Base-by-base conservation (phyloP, 2,113 vertebrate genomes). In the Caranx ignobilis region DNA sequence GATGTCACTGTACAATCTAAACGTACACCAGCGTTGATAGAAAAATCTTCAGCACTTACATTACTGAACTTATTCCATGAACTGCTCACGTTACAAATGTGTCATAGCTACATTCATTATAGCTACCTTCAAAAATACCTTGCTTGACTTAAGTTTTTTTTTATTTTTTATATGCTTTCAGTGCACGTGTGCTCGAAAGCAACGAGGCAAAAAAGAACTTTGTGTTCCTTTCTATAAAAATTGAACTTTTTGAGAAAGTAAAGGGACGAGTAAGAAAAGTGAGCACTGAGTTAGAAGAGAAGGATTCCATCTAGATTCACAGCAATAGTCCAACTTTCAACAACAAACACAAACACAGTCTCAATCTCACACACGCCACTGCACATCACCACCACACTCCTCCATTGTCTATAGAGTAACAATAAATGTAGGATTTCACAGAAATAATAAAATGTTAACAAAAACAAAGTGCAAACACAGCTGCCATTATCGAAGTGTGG, bases 401-500 rank as follows among this genome's bases (percentile, higher is more conserved):
- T 91, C 90, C 87, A 79, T 91, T 82, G 80, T 91, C 87, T 87
- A 89, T 75, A 88, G 84, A 90, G 91, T 90, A 86, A 89, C 88
- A 91, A 93, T 87, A 90, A 91, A 92, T 91, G 90, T 90, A 91
- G 91, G 88, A 95, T 95, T 95, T 95, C 95, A 95, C 93, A 95
- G 94, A 94, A 94, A 94, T 94, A 88, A 95, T 95, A 94, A 93
- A 91, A 93, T 90, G 87, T 89, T 87, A 92, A 92, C 86, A 91
- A 91, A 91, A 93, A 91, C 91, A 95, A 95, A 95, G 94, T 95
- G 95, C 94, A 95, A 94, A 93, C 91, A 94, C 89, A 93, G 92
- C 92, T 94, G 94, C 92, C 92, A 82, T 91, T 84, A 75, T 87
- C 45, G 48, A 92, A 92, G 92, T 91, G 91, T 93, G 91, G 91